Conservation (phyloP, 2,888 invertebrate genomes). For the Terebella lapidaria region DNA sequence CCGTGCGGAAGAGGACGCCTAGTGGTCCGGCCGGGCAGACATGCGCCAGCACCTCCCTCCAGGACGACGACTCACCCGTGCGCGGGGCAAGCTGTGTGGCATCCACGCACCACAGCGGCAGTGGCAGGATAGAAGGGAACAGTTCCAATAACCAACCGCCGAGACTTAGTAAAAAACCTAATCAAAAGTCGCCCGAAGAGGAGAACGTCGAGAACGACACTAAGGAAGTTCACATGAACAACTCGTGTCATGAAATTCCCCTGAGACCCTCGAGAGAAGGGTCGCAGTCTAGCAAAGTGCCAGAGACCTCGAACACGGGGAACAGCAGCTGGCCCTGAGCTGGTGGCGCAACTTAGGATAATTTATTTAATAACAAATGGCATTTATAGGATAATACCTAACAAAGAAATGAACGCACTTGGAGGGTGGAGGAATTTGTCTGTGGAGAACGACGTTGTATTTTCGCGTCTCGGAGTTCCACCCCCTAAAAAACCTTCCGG, state of each 20-base stretch:
- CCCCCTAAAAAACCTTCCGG: no score
- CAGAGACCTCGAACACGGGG: constrained; percentile 7
- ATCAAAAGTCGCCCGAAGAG: constrained; percentile 21
- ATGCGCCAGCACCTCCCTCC: no score
- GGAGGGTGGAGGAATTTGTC: no score
- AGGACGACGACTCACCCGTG: background rate
- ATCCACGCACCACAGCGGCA: background rate
- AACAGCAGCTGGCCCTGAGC: constrained; percentile 26
- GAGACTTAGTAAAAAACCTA: constrained; percentile 3
- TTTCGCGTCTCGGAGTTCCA: no score
- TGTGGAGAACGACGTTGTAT: no score
- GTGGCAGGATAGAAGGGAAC: background rate
- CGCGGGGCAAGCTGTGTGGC: no score
- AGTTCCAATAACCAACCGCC: background rate
- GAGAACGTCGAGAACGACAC: constrained; percentile 21
- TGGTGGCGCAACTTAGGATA: background rate
- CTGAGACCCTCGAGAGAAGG: constrained; percentile 20
- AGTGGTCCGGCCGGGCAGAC: background rate
- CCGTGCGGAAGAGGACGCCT: background rate
- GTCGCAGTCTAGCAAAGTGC: constrained; percentile 9
- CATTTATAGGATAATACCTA: no score
- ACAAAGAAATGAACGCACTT: no score
- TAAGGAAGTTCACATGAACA: constrained; percentile 18
- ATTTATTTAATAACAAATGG: no score
- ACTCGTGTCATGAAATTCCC: constrained; percentile 26